phyloP scores from a whole-genome alignment of 2,888 invertebrate species.

The Drosophila subquinaria region DNA sequence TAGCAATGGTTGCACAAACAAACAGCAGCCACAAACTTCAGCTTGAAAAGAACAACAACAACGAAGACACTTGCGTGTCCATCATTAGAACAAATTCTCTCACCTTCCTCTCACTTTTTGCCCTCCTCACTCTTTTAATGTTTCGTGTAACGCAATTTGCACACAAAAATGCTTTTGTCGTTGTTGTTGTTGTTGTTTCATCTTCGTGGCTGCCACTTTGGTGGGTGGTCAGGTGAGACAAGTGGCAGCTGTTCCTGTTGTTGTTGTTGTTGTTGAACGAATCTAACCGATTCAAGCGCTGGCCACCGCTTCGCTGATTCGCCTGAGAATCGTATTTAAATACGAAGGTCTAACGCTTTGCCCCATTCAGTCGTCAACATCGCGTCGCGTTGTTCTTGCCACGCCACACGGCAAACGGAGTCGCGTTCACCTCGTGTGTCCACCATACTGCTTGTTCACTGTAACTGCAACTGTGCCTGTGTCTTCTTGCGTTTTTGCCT shows the following conservation, averaged over 20 bases:
- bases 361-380: constrained; percentile 83
- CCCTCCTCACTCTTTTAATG: constrained; percentile 7
- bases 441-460: background rate
- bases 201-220: constrained; percentile 67
- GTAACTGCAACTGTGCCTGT: constrained; percentile 2
- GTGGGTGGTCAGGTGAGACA: constrained; percentile 86
- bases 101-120: constrained; percentile 48
- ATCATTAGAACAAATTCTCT: constrained; percentile 84
- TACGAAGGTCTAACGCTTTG: constrained; percentile 78
- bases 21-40: constrained; percentile 23
- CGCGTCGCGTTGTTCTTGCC: constrained; percentile 82
- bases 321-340: constrained; percentile 84
- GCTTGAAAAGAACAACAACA: constrained; percentile 28
- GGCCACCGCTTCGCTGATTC: constrained; percentile 70
- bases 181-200: constrained; percentile 39
- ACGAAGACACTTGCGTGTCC: constrained; percentile 73
- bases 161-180: constrained; percentile 69
- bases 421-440: constrained; percentile 1
- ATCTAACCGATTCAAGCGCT: constrained; percentile 34
- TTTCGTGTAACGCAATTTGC: constrained; percentile 82
- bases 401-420: constrained; percentile 21
- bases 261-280: constrained; percentile 7
- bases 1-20: constrained; percentile 36
- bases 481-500: constrained; percentile 21
- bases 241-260: constrained; percentile 62